Base-by-base conservation (phyloP, 2,797 vertebrate species). In the Spheniscus humboldti region DNA sequence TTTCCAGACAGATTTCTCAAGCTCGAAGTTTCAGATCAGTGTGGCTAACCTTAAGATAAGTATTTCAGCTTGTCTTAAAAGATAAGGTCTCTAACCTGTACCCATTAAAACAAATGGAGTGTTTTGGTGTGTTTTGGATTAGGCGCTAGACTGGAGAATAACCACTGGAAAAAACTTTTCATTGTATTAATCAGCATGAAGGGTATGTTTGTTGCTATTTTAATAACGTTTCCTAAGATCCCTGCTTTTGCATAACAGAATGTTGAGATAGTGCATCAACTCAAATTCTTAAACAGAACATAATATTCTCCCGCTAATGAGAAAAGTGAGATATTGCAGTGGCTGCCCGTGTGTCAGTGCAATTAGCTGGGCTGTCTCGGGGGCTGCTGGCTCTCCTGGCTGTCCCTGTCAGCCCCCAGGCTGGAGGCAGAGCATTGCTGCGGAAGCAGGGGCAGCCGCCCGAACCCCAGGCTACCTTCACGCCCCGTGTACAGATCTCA, bases 1-100 rank as follows among this genome's bases (percentile, higher is more conserved):
- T 92, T 94, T 91, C 17, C 62, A 94, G 66, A 81, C 50, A 92
- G 57, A 91, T 91, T 95, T 78, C 62, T 90, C 33, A 75, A 81
- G 39, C 47, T 81, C 1, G 0, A 66, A 66, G 75, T 78, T 96
- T 88, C 89, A 83, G 57, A 88, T 84, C 25, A 67, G 10, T 62
- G 53, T 81, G 56, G 50, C 75, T 86, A 92, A 89, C 62, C 66
- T 68, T 90, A 67, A 72, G 69, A 27, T 45, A 76, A 84, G 25
- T 66, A 50, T 69, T 95, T 95, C 63, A 91, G 60, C 64, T 92
- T 90, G 53, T 72, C 41, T 88, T 76, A 31, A 56, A 87, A 88
- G 74, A 92, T 80, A 81, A 82, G 10, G 47, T 78, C 25, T 84
- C 28, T 53, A 77, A 64, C 59, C 23, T n/a, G 23, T 55, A 64